Conservation (phyloP, 2,797 vertebrate genomes). For the Molossus molossus region DNA sequence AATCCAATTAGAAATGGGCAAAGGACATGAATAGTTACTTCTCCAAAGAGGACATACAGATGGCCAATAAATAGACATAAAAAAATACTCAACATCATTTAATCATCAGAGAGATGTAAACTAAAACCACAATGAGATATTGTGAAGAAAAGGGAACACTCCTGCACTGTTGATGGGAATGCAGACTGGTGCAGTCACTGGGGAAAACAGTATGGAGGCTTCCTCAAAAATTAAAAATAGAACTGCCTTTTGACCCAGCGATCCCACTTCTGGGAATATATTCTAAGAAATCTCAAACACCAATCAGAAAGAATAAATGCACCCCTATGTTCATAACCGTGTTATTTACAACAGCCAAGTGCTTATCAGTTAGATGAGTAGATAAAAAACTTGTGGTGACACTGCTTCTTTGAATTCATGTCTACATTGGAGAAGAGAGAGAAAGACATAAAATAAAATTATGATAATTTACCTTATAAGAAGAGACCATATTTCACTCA, state of each 20-base stretch:
- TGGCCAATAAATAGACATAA: neutral
- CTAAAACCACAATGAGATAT: neutral
- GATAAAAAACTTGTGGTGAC: neutral
- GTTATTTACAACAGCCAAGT: neutral
- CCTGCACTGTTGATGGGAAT: neutral
- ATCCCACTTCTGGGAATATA: neutral
- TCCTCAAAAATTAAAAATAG: neutral
- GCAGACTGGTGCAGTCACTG: neutral
- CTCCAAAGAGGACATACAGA: neutral
- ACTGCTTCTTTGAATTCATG: slow-evolving; percentile 27
- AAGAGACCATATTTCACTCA: neutral
- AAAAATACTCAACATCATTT: neutral
- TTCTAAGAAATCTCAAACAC: neutral
- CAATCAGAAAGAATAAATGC: neutral
- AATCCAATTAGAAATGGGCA: neutral
- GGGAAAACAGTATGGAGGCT: neutral
- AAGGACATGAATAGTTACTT: neutral
- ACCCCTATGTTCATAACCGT: neutral
- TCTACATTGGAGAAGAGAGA: neutral
- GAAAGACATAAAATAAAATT: neutral
- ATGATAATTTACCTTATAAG: neutral
- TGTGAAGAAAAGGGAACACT: neutral
- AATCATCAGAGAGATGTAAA: neutral
- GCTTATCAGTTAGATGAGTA: neutral
- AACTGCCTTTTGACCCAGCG: neutral